phyloP scores from a whole-genome alignment of 2,797 vertebrate species.

The Rachycentron canadum region DNA sequence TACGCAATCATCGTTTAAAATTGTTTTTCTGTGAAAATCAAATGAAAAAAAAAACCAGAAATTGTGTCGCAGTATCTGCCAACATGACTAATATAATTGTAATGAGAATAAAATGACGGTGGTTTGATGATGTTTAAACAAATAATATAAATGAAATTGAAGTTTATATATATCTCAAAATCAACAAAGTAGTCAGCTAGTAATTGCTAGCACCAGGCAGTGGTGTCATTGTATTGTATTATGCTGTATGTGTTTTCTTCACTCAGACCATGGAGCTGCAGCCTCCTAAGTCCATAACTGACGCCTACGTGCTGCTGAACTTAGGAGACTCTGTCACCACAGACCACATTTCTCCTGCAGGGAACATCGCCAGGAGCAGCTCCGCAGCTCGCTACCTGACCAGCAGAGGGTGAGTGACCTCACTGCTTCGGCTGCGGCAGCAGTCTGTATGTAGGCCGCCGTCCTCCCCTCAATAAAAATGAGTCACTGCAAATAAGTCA shows the following conservation, averaged over 20 bases:
- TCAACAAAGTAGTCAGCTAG: too few species aligned
- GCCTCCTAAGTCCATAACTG: constrained; percentile 86
- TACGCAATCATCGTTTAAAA: too few species aligned
- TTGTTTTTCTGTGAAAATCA: too few species aligned
- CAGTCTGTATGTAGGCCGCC: too few species aligned
- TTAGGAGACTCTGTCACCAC: constrained; percentile 98
- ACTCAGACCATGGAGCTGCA: constrained; percentile 88
- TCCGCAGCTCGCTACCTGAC: constrained; percentile 93
- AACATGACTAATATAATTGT: too few species aligned
- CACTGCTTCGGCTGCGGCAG: not conserved
- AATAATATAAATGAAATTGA: too few species aligned
- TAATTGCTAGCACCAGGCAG: not conserved
- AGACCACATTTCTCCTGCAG: constrained; percentile 98
- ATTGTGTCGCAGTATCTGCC: too few species aligned
- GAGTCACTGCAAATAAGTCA: not conserved
- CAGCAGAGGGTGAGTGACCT: constrained; percentile 87
- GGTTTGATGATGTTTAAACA: too few species aligned
- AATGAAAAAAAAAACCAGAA: too few species aligned
- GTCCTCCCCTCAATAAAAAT: too few species aligned
- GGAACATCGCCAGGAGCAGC: constrained; percentile 97
- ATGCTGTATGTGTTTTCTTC: constrained; percentile 3
- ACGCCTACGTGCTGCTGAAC: constrained; percentile 93
- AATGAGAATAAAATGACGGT: too few species aligned
- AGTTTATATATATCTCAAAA: too few species aligned
- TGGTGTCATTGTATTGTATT: not conserved